Conservation (phyloP, 2,113 vertebrate species). For the Callorhinus ursinus region DNA sequence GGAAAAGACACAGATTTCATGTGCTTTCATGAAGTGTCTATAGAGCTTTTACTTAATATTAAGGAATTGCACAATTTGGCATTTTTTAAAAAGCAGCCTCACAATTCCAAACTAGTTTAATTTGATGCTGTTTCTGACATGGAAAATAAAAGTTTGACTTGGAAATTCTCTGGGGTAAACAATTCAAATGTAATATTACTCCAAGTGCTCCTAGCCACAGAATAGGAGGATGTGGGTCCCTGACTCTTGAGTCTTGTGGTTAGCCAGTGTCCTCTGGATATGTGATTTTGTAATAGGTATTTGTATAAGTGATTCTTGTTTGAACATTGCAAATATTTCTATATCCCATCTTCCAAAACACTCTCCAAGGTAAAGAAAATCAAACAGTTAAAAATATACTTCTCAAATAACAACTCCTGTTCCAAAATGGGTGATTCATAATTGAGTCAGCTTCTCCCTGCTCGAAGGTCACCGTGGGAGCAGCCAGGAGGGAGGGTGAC, state of each 20-base stretch:
- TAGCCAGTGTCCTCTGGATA: background rate
- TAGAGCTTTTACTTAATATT: background rate
- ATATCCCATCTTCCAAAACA: conserved; percentile 50
- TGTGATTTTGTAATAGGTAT: background rate
- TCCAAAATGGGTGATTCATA: background rate
- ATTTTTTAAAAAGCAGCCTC: background rate
- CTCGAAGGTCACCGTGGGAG: background rate
- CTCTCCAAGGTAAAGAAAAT: background rate
- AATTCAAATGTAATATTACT: background rate
- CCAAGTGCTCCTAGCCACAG: background rate
- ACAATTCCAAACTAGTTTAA: background rate
- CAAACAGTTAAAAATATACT: conserved; percentile 24
- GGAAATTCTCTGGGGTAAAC: conserved; percentile 8
- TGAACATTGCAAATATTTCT: conserved; percentile 44
- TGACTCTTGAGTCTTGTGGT: background rate
- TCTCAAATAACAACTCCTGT: background rate
- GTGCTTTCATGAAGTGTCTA: conserved; percentile 53
- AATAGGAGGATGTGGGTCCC: background rate
- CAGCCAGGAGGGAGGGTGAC: background rate
- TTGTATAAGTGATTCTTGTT: background rate
- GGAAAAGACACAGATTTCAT: conserved; percentile 54
- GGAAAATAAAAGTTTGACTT: background rate
- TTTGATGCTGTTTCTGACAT: background rate
- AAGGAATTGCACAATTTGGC: background rate
- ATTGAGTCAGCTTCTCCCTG: conserved; percentile 40